Evolutionary conservation across 2,113 vertebrate species (phyloP).

Genomic region (Dolichotis patagonum): DNA sequence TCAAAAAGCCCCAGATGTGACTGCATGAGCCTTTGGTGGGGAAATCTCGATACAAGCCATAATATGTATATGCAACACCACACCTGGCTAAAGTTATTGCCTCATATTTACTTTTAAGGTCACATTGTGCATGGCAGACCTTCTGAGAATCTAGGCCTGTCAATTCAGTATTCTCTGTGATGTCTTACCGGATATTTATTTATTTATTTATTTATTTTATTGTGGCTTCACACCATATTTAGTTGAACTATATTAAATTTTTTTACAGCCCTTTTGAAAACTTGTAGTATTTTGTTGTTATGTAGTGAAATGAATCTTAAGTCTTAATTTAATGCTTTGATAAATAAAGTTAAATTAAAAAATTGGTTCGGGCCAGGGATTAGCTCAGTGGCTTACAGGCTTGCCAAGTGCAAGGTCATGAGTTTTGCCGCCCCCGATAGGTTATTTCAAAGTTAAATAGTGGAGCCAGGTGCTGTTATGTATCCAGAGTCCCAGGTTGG

Average conservation of each 20-base stretch:
- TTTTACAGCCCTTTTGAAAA: neutral
- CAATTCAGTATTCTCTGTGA: neutral
- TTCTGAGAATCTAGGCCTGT: neutral
- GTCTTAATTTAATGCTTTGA: neutral
- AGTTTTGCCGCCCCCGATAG: no score
- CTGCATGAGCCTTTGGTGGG: no score
- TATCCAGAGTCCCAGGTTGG: neutral
- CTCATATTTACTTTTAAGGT: neutral
- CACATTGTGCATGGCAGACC: neutral
- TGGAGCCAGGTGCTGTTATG: neutral
- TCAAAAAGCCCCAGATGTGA: no score
- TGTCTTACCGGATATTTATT: neutral
- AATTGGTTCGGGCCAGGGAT: neutral
- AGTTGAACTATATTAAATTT: conserved; percentile 29
- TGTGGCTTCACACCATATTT: neutral
- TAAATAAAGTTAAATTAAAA: neutral
- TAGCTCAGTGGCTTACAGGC: no score
- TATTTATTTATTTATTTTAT: neutral
- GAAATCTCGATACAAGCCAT: no score
- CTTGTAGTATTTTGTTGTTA: conserved; percentile 36
- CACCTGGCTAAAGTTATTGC: neutral
- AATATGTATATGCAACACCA: neutral
- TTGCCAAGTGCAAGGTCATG: no score
- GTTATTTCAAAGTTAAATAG: no score
- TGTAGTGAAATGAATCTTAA: neutral